These are phyloP conservation scores for Rhipidura dahli DNA, from an alignment of 2,113 vertebrate species.

Conservation along the genomic window DNA sequence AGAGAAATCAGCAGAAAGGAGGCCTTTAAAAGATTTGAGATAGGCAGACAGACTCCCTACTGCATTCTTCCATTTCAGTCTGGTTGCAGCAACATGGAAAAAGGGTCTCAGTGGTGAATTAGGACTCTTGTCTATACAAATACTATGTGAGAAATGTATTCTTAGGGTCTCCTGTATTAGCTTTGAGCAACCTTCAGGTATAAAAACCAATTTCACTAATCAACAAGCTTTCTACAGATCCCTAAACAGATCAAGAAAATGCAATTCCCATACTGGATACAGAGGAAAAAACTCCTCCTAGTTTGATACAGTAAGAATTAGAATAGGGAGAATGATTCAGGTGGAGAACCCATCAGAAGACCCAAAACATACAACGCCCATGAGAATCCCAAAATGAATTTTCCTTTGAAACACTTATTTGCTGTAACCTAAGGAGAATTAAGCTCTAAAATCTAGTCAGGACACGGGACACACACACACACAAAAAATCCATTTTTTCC, in stretches of 20 bases:
- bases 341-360: background rate
- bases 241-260: background rate
- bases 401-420: background rate
- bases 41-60: background rate
- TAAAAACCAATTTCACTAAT: background rate
- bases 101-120: background rate
- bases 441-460: background rate
- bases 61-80: background rate
- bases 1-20: background rate
- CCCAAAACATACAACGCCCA: background rate
- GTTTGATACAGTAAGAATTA: background rate
- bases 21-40: background rate
- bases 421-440: background rate
- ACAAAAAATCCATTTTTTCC: background rate
- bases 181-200: background rate
- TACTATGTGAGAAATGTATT: background rate
- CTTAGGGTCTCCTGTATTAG: background rate
- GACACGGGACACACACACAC: background rate
- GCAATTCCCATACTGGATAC: background rate
- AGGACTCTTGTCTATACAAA: background rate
- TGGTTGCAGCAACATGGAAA: background rate
- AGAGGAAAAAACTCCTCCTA: background rate
- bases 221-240: background rate
- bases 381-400: background rate
- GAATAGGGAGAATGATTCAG: accelerated